Conservation (phyloP, 2,113 vertebrate species). For the Henicopernis longicauda region DNA sequence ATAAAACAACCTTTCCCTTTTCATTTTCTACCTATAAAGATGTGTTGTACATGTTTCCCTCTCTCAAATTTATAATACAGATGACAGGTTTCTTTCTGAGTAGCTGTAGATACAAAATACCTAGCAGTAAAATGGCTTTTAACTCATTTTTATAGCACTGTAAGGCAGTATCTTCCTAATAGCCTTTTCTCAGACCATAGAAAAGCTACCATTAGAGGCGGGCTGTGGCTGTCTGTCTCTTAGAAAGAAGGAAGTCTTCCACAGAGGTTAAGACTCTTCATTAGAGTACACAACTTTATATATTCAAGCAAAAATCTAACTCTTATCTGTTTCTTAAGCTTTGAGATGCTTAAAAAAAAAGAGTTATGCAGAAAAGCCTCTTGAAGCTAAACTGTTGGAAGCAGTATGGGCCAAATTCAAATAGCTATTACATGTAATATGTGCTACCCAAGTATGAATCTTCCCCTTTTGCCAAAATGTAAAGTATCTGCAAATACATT, state of each 20-base stretch:
- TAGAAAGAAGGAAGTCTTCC: neutral
- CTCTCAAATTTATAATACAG: neutral
- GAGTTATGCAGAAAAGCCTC: neutral
- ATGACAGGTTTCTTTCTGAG: neutral
- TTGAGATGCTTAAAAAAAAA: neutral
- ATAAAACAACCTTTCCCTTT: neutral
- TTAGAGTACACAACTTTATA: neutral
- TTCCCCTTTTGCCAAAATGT: neutral
- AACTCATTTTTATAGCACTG: constrained; percentile 35
- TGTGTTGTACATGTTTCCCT: neutral
- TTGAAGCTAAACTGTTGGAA: neutral
- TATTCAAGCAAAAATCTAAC: neutral
- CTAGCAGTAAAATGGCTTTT: constrained; percentile 38
- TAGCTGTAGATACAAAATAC: neutral
- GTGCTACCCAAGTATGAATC: neutral
- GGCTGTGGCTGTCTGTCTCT: neutral
- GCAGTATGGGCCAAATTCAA: neutral
- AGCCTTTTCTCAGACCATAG: constrained; percentile 12
- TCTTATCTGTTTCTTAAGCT: neutral
- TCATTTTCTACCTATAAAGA: neutral
- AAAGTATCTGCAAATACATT: neutral
- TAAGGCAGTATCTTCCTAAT: neutral
- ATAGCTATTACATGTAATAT: neutral
- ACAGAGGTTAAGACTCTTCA: constrained; percentile 2
- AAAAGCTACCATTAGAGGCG: neutral